These are phyloP conservation scores for Alouatta palliata DNA, from an alignment of 2,113 vertebrate species.

Conservation along the genomic window DNA sequence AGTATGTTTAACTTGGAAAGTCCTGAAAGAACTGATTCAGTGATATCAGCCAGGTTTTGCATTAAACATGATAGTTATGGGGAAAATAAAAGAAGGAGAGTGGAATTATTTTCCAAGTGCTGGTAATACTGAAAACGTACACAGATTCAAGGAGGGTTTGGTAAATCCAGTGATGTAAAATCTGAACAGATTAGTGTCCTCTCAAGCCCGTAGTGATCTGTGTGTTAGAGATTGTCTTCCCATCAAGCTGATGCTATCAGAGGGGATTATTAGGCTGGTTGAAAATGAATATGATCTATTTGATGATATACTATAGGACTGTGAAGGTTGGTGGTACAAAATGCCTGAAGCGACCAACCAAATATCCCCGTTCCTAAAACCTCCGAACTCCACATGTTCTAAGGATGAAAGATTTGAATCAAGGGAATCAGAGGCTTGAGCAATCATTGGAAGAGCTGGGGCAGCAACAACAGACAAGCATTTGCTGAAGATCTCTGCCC, in stretches of 20 bases:
- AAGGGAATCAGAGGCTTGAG: background rate
- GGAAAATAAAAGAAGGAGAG: slow-evolving; percentile 41
- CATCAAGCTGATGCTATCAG: background rate
- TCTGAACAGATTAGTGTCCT: slow-evolving; percentile 18
- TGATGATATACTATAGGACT: background rate
- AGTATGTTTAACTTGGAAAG: slow-evolving; percentile 44
- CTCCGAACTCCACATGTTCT: background rate
- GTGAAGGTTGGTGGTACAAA: background rate
- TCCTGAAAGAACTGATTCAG: slow-evolving; percentile 44
- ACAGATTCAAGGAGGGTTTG: background rate
- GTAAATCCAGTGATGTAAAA: background rate
- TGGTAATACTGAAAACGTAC: slow-evolving; percentile 20
- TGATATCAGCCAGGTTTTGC: slow-evolving; percentile 53
- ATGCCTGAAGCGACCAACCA: background rate
- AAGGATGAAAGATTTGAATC: background rate
- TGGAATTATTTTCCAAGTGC: slow-evolving; percentile 12
- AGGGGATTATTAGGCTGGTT: background rate
- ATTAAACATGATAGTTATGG: slow-evolving; percentile 49
- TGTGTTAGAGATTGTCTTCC: background rate
- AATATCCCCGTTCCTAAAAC: background rate
- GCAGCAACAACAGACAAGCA: background rate
- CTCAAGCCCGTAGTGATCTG: background rate
- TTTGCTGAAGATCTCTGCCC: background rate
- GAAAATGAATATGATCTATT: background rate
- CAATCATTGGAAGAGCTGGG: background rate